Evolutionary conservation across 2,797 vertebrate species (phyloP), one percentile per base, ranked within the genome.

Genomic region (Microctenopoma stevenorrisi): DNA sequence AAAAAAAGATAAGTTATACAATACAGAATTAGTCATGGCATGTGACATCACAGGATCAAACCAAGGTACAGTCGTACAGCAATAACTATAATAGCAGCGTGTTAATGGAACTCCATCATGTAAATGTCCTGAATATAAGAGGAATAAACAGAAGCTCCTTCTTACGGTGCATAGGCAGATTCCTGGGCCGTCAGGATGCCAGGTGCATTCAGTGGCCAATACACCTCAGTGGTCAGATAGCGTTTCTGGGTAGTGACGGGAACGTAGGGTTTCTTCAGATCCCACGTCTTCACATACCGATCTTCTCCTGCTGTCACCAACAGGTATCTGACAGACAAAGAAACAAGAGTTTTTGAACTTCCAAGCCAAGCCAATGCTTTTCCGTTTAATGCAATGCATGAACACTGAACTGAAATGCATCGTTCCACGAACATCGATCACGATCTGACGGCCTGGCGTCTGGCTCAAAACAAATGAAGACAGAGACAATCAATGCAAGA

Each of bases 251-350:
- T 89, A 22, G 93, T 95, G 84, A 96, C 72, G 22, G 97, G 96
- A 47, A 94, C 87, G 0, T 93, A 91, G 18, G 92, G 91, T 63
- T 95, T 93, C 25, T 93, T 94, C 76, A 98, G 84, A 37, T 99
- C 95, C 98, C 98, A 99, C 48, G 96, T 95, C 89, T 98, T 99
- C 81, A 97, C 85, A 70, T 92, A 94, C 43, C 97, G 96, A 70
- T 99, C 98, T 0, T 94, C 96, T 13, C 97, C 96, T 0, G 94
- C 94, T 0, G 97, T 96, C 78, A 93, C 96, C 87, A 99, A 72
- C 86, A 98, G 92, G 80, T 95, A 73, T 69, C 97, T 99, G 86
- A 55, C 2, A 56, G 22, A 4, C 0, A 46, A 4, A 5, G n/a
- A 4, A 15, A 9, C 3, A 37, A 37, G 3, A 22, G 7, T 7